Evolutionary conservation across 1,140 invertebrate genomes (phyloP).

Genomic region (Anoplophora glabripennis): DNA sequence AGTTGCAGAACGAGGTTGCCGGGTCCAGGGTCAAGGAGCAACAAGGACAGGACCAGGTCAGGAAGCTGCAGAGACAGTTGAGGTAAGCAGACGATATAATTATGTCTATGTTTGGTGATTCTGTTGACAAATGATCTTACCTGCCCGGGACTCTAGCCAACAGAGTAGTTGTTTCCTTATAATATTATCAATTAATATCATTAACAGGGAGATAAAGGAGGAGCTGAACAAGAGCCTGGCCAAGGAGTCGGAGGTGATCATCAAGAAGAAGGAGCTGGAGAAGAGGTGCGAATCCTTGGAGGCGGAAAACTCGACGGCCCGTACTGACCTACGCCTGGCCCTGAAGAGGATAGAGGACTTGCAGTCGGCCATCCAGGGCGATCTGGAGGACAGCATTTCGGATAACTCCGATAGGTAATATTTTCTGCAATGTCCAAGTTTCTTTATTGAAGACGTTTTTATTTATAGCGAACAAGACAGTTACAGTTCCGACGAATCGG

Average conservation of each 20-base stretch:
- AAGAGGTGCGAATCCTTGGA: slow-evolving; percentile 67
- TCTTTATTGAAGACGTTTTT: neutral
- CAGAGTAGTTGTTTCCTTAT: too few species aligned
- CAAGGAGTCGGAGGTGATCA: slow-evolving; percentile 69
- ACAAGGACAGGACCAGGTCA: slow-evolving; percentile 69
- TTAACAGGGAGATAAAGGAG: slow-evolving; percentile 66
- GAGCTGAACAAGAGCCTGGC: slow-evolving; percentile 63
- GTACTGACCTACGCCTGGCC: slow-evolving; percentile 74
- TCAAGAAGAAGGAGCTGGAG: slow-evolving; percentile 66
- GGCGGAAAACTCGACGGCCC: slow-evolving; percentile 59
- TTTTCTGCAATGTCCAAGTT: neutral
- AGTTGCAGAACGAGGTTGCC: slow-evolving; percentile 71
- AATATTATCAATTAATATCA: too few species aligned
- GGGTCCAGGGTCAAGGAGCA: slow-evolving; percentile 69
- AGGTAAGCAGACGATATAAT: slow-evolving; percentile 23
- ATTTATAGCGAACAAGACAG: slow-evolving; percentile 56
- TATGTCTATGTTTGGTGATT: too few species aligned
- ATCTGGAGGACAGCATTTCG: slow-evolving; percentile 61
- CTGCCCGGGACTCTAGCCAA: too few species aligned
- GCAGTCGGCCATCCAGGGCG: slow-evolving; percentile 79
- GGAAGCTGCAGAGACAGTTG: slow-evolving; percentile 67
- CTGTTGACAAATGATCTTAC: too few species aligned
- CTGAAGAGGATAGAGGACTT: slow-evolving; percentile 81
- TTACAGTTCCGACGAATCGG: slow-evolving; percentile 60
- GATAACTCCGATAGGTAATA: slow-evolving; percentile 62